Percentiles rank a stretch among this genome's conserved stretches.
Evolutionary conservation across 2,888 invertebrate genomes (phyloP).

Genomic region (Uloborus plumipes): DNA sequence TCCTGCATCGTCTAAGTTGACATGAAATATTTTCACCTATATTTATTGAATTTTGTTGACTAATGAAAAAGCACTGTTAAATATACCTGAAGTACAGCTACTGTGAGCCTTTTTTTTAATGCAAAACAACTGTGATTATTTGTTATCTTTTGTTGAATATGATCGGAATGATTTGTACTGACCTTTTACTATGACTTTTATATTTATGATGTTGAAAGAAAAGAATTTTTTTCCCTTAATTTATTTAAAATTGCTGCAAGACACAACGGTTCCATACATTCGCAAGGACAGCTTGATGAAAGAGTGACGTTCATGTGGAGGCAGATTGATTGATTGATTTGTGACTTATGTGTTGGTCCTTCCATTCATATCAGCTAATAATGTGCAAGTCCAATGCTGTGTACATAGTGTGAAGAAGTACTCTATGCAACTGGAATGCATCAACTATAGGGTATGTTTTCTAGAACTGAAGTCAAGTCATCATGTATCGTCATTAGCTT

Average conservation of each 20-base stretch:
- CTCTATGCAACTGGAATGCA: constrained; percentile 52
- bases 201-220: constrained; percentile 15
- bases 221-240: background rate
- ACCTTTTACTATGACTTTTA: constrained; percentile 16
- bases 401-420: constrained; percentile 57
- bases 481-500: constrained; percentile 31
- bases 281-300: constrained; percentile 36
- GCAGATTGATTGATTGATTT: constrained; percentile 31
- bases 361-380: constrained; percentile 63
- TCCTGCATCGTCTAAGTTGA: too few species aligned
- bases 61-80: constrained; percentile 12
- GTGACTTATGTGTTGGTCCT: constrained; percentile 58
- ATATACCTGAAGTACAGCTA: constrained; percentile 5
- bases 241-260: too few species aligned
- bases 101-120: constrained; percentile 14
- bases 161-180: constrained; percentile 18
- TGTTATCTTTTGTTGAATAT: constrained; percentile 54
- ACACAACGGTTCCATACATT: constrained; percentile 4
- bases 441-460: constrained; percentile 52
- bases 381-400: constrained; percentile 63
- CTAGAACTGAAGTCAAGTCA: constrained; percentile 57
- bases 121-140: constrained; percentile 55
- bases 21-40: constrained; percentile 28
- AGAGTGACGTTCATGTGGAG: constrained; percentile 30
- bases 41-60: constrained; percentile 28